Evolutionary conservation across 2,888 invertebrate genomes (phyloP), one percentile per base, ranked within the genome.

Genomic region (Archaeoteleia sp.): DNA sequence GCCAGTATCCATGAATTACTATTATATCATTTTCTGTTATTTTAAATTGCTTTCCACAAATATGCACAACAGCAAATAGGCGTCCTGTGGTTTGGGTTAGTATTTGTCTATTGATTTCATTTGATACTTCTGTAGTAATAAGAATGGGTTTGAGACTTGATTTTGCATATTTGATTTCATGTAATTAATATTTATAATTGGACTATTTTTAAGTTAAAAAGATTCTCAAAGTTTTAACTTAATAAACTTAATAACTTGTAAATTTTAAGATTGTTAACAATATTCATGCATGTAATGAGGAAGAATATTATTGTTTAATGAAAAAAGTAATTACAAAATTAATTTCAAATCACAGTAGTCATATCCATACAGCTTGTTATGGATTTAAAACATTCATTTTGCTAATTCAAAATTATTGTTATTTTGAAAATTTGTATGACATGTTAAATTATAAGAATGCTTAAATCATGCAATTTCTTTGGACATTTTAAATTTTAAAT

Each of bases 11-110:
- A 85, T 94, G 92, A 0, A 96, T 87, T 0, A 95, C 88, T 17
- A 96, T 88, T 1, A 96, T 87, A 85, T 96, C 96, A n/a, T 93
- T 95, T 58, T 91, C 88, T 0, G 95, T 95, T 0, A 96, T 88
- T 85, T 95, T 92, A 86, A 92, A 94, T 79, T 96, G 96, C 84
- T 92, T 94, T 7, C 95, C 95, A 63, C 91, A 87, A 10, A 96
- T 75, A 75, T 95, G 92, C 0, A 96, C 88, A 1, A 96, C 89
- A 0, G 96, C 96, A 86, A 96, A 96, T 67, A 92, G 87, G 29
- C 93, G 87, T 2, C 92, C 91, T 7, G 88, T 85, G 20, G 78
- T 78, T 29, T 88, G 86, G 8, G 87, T 86, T 69, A 87, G 85
- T 14, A 92, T 87, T 70, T 92, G 87, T 45, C 86, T 85, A 75